Evolutionary conservation across 2,888 invertebrate species (phyloP).

Genomic region (Xylota sylvarum): DNA sequence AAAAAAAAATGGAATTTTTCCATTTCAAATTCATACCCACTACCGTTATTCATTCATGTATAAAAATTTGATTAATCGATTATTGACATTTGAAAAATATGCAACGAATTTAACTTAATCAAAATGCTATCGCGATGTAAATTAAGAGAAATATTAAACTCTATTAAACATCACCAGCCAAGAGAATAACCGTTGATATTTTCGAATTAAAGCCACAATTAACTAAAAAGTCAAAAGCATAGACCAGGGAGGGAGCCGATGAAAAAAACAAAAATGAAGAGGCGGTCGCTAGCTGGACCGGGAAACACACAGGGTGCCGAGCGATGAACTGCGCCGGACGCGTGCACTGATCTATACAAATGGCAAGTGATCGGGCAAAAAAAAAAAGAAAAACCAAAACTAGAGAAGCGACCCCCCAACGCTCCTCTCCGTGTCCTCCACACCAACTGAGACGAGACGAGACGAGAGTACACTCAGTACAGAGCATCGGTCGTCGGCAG

Average conservation of each 20-base stretch:
- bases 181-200: slow-evolving; percentile 60
- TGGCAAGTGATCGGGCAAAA: slow-evolving; percentile 58
- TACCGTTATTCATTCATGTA: slow-evolving; percentile 4
- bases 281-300: slow-evolving; percentile 6
- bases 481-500: slow-evolving; percentile 8
- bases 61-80: slow-evolving; percentile 51
- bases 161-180: slow-evolving; percentile 32
- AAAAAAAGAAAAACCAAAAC: neutral
- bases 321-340: slow-evolving; percentile 49
- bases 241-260: neutral
- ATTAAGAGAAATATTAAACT: slow-evolving; percentile 34
- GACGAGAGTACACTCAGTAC: too few relatives aligned
- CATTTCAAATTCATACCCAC: slow-evolving; percentile 16
- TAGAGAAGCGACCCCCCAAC: neutral
- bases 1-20: slow-evolving; percentile 1
- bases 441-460: neutral
- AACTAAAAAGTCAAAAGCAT: slow-evolving; percentile 28
- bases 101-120: slow-evolving; percentile 59
- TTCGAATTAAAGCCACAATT: slow-evolving; percentile 66
- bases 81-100: slow-evolving; percentile 65
- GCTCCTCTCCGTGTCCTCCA: neutral
- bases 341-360: slow-evolving; percentile 69
- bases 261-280: slow-evolving; percentile 5
- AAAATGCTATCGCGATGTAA: slow-evolving; percentile 44
- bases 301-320: slow-evolving; percentile 28